Percentiles rank a stretch among this genome's conserved stretches.
Evolutionary conservation across 2,888 invertebrate genomes (phyloP).

Genomic region (Leptopterna dolabrata): DNA sequence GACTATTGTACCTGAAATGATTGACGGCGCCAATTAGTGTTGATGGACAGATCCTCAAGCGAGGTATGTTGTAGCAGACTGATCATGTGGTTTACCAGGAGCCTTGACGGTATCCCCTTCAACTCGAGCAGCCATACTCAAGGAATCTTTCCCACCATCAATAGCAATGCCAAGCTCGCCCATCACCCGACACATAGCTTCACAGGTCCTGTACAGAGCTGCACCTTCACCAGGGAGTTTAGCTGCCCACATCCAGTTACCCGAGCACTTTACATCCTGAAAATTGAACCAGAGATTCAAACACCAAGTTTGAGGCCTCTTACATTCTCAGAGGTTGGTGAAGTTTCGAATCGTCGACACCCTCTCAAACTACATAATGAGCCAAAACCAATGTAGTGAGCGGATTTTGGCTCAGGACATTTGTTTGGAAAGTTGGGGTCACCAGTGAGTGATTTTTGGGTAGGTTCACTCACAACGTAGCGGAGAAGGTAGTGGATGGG

Average conservation of each 20-base stretch:
- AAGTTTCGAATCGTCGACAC: too few relatives aligned
- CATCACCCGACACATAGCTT: constrained; percentile 90
- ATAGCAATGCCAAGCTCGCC: constrained; percentile 84
- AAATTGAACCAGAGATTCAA: constrained; percentile 7
- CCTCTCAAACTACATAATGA: too few relatives aligned
- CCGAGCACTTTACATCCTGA: constrained; percentile 95
- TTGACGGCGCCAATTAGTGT: neutral
- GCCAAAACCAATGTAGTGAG: too few relatives aligned
- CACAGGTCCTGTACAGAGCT: constrained; percentile 86
- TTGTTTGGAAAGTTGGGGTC: too few relatives aligned
- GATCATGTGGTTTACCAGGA: constrained; percentile 67
- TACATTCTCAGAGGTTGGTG: too few relatives aligned
- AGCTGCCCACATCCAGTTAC: constrained; percentile 99
- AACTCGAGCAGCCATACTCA: constrained; percentile 96
- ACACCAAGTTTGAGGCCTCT: neutral
- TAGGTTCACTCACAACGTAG: too few relatives aligned
- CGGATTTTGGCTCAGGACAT: too few relatives aligned
- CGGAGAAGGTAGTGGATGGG: too few relatives aligned
- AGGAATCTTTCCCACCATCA: constrained; percentile 97
- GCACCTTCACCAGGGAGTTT: constrained; percentile 94
- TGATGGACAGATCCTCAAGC: neutral
- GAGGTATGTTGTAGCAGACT: neutral
- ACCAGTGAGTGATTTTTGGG: too few relatives aligned
- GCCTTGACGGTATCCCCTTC: constrained; percentile 72
- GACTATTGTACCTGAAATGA: constrained; percentile 82